A percentile compares a stretch with the other conserved stretches of the same genome.
phyloP scores from a whole-genome alignment of 2,113 vertebrate species.

The Rallus limicola region DNA sequence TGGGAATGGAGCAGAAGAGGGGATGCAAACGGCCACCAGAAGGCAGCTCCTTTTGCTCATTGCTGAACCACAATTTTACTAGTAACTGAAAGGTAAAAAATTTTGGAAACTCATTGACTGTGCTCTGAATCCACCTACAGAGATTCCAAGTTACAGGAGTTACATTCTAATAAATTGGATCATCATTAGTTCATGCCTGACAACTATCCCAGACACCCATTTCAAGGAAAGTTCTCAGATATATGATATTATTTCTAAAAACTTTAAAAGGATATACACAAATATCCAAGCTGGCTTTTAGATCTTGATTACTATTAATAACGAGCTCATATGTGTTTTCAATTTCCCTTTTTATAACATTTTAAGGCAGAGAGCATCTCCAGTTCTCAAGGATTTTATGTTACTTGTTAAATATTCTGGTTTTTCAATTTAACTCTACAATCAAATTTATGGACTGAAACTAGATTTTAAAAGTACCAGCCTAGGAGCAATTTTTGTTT shows the following conservation, averaged over 20 bases:
- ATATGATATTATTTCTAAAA: background rate
- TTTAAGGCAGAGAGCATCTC: constrained; percentile 1
- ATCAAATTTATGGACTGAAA: constrained; percentile 33
- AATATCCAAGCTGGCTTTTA: background rate
- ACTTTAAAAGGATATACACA: background rate
- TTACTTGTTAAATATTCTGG: constrained; percentile 29
- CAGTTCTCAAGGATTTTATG: constrained; percentile 12
- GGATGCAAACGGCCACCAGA: background rate
- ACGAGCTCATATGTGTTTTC: background rate
- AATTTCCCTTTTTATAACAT: background rate
- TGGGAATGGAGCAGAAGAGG: background rate
- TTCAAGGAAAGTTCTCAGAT: background rate
- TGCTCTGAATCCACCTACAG: background rate
- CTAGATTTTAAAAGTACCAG: background rate
- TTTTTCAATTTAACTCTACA: constrained; percentile 24
- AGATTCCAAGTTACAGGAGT: background rate
- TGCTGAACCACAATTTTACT: background rate
- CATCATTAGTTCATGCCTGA: background rate
- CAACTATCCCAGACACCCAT: background rate
- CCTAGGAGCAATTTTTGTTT: constrained; percentile 2
- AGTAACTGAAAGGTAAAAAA: background rate
- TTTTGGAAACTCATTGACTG: background rate
- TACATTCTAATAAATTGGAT: background rate
- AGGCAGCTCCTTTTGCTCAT: background rate
- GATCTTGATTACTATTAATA: background rate